Evolutionary conservation across 2,113 vertebrate genomes (phyloP).

Genomic region (Malurus alboscapulatus): DNA sequence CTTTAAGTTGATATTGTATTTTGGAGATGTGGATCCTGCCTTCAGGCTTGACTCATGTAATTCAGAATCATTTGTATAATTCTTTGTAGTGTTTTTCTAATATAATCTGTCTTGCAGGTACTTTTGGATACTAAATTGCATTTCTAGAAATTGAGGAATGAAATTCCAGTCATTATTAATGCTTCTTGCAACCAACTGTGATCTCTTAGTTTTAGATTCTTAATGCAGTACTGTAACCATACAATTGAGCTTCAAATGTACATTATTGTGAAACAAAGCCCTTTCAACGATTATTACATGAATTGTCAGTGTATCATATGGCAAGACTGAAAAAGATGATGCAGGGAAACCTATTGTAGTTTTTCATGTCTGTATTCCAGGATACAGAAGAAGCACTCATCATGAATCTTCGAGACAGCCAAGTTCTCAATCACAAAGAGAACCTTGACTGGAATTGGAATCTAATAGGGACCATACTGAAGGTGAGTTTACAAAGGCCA

Average conservation of each 20-base stretch:
- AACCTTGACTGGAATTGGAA: conserved; percentile 99
- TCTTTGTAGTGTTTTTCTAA: not conserved
- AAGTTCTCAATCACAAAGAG: conserved; percentile 96
- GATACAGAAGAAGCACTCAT: conserved; percentile 95
- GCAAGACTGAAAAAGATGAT: not conserved
- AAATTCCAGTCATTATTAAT: not conserved
- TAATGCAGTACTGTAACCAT: not conserved
- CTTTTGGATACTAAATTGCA: not conserved
- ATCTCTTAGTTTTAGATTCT: not conserved
- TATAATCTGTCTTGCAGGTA: not conserved
- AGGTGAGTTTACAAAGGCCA: conserved; percentile 74
- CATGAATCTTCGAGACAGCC: conserved; percentile 93
- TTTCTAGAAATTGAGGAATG: not conserved
- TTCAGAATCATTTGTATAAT: not conserved
- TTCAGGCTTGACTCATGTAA: not conserved
- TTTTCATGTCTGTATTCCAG: conserved; percentile 65
- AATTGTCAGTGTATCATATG: not conserved
- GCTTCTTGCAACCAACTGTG: rapidly evolving
- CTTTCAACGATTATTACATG: not conserved
- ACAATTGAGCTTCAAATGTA: not conserved
- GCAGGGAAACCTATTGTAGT: not conserved
- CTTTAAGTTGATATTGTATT: not conserved
- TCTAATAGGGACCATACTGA: conserved; percentile 94
- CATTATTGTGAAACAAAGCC: not conserved
- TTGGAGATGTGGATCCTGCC: not conserved